phyloP scores from a whole-genome alignment of 2,113 vertebrate genomes.

The Lethenteron reissneri region DNA sequence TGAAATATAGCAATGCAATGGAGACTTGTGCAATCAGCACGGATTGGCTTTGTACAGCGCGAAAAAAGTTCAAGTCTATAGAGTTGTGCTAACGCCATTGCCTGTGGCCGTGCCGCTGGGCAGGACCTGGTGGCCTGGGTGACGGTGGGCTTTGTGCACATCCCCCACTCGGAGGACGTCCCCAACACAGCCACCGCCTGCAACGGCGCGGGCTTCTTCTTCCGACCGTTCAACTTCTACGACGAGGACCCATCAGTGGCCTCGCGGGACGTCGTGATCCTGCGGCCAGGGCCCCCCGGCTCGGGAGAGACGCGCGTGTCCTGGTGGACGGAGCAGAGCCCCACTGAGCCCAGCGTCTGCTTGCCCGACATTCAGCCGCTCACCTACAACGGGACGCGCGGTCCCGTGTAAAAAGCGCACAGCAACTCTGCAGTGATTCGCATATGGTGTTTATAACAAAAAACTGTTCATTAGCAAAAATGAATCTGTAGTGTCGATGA shows the following conservation, averaged over 20 bases:
- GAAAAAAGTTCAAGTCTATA: neutral
- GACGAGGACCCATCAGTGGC: constrained; percentile 50
- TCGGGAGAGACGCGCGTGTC: too few species aligned
- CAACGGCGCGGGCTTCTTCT: constrained; percentile 58
- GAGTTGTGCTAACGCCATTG: neutral
- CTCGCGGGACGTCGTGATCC: constrained; percentile 32
- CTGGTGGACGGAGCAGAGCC: too few species aligned
- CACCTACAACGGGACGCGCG: too few species aligned
- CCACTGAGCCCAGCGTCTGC: too few species aligned
- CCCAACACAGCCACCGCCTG: constrained; percentile 69
- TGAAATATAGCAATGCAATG: neutral
- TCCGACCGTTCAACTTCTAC: constrained; percentile 79
- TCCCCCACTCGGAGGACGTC: constrained; percentile 66
- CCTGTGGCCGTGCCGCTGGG: neutral
- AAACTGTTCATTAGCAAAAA: too few species aligned
- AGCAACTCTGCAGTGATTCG: too few species aligned
- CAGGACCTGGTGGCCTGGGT: constrained; percentile 94
- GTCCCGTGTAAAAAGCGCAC: too few species aligned
- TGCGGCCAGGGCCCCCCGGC: constrained; percentile 18
- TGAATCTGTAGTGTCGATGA: too few species aligned
- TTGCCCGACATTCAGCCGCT: too few species aligned
- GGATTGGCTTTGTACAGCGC: neutral
- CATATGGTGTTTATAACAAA: too few species aligned
- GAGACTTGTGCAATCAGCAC: neutral
- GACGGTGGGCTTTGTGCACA: constrained; percentile 67